Evolutionary conservation across 2,113 vertebrate species (phyloP).

Genomic region (Eira barbara): DNA sequence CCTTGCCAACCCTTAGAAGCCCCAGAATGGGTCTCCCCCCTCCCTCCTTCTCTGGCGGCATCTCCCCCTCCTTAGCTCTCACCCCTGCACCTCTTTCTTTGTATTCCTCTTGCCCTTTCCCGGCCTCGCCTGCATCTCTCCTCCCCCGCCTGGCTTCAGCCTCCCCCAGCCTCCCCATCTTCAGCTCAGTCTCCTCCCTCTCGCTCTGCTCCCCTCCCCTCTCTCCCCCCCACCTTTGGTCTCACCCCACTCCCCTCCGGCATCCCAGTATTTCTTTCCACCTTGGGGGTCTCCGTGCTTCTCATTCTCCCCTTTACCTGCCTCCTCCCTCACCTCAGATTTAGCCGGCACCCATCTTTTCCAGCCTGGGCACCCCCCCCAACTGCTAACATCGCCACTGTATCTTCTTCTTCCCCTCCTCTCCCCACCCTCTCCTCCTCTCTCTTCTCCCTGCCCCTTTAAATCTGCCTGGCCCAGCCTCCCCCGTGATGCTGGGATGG

Average conservation of each 20-base stretch:
- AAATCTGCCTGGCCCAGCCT: conserved; percentile 75
- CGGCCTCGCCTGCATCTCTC: conserved; percentile 60
- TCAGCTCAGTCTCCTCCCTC: conserved; percentile 71
- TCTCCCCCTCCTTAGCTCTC: conserved; percentile 40
- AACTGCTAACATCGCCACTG: neutral
- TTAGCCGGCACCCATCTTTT: neutral
- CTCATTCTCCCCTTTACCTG: neutral
- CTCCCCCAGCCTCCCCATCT: conserved; percentile 68
- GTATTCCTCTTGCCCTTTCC: conserved; percentile 58
- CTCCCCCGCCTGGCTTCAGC: conserved; percentile 53
- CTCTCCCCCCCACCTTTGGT: neutral
- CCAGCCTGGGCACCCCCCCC: neutral
- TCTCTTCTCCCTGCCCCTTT: conserved; percentile 71
- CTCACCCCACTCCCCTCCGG: conserved; percentile 54
- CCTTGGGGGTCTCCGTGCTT: conserved; percentile 51
- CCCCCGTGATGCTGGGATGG: conserved; percentile 76
- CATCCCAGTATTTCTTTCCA: conserved; percentile 39
- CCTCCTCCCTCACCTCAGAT: conserved; percentile 22
- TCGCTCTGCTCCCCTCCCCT: conserved; percentile 38
- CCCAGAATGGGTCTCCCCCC: conserved; percentile 17
- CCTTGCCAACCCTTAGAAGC: neutral
- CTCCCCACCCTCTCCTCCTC: conserved; percentile 28
- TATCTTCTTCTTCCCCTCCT: conserved; percentile 25
- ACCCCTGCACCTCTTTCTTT: conserved; percentile 67
- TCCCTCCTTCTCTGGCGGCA: neutral